Evolutionary conservation across 2,888 invertebrate genomes (phyloP).

Genomic region (Chirona hameri): DNA sequence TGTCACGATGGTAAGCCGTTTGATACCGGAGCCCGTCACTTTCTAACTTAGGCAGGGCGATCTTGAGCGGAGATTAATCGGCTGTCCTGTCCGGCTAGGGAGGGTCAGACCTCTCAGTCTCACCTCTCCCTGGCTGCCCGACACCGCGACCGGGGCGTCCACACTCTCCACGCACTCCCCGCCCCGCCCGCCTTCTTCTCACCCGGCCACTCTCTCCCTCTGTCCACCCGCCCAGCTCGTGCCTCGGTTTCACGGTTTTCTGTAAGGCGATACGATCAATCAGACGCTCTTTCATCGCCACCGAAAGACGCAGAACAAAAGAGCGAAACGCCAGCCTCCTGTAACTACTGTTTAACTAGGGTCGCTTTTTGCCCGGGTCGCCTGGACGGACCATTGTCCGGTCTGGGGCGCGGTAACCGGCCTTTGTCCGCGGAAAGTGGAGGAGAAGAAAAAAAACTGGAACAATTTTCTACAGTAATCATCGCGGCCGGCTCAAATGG

Average conservation of each 20-base stretch:
- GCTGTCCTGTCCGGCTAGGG: too few species aligned
- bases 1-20: too few species aligned
- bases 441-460: conserved; percentile 6
- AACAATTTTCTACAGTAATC: conserved; percentile 4
- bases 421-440: conserved; percentile 12
- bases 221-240: background rate
- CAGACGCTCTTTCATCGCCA: conserved; percentile 4
- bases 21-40: too few species aligned
- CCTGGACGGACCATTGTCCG: background rate
- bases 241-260: background rate
- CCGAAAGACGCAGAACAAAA: conserved; percentile 1
- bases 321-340: background rate
- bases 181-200: too few species aligned
- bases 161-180: too few species aligned
- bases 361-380: background rate
- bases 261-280: background rate
- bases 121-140: too few species aligned
- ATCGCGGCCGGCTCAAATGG: background rate
- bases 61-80: too few species aligned
- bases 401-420: background rate
- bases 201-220: too few species aligned
- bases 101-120: too few species aligned
- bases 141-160: background rate
- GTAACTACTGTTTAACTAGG: conserved; percentile 27
- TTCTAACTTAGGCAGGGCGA: too few species aligned